These are phyloP conservation scores for Rhinichthys osculus DNA, from an alignment of 2,797 vertebrate species.

Conservation along the genomic window DNA sequence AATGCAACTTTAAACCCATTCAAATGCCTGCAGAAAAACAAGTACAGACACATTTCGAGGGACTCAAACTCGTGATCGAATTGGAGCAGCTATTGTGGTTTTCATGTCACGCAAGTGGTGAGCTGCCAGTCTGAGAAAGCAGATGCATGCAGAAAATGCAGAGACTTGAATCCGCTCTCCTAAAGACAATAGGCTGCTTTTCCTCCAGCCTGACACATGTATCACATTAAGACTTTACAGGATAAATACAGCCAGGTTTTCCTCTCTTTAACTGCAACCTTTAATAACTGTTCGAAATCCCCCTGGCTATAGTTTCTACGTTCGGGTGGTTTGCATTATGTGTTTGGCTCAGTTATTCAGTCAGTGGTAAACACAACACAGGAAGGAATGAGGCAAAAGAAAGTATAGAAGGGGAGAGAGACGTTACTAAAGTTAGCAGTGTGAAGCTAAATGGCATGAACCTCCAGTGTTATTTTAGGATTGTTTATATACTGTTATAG, in stretches of 20 bases:
- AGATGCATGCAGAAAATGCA: background rate
- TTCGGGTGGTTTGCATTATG: constrained; percentile 7
- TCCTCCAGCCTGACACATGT: background rate
- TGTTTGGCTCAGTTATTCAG: background rate
- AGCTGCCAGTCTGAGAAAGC: background rate
- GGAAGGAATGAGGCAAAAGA: background rate
- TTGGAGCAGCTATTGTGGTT: constrained; percentile 19
- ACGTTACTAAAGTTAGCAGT: background rate
- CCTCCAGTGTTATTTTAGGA: background rate
- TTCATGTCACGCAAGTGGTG: constrained; percentile 24
- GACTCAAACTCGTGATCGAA: background rate
- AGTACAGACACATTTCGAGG: background rate
- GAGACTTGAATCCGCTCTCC: background rate
- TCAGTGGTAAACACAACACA: background rate
- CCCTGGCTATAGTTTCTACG: background rate
- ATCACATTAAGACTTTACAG: background rate
- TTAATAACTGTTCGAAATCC: background rate
- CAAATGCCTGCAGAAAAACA: background rate
- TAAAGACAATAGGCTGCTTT: constrained; percentile 3
- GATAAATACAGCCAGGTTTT: constrained; percentile 11
- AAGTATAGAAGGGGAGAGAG: background rate
- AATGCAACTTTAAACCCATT: background rate
- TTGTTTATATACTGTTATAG: background rate
- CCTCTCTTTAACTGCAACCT: background rate
- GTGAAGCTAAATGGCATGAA: background rate